Evolutionary conservation across 2,797 vertebrate species (phyloP).

Genomic region (Danio aesculapii): DNA sequence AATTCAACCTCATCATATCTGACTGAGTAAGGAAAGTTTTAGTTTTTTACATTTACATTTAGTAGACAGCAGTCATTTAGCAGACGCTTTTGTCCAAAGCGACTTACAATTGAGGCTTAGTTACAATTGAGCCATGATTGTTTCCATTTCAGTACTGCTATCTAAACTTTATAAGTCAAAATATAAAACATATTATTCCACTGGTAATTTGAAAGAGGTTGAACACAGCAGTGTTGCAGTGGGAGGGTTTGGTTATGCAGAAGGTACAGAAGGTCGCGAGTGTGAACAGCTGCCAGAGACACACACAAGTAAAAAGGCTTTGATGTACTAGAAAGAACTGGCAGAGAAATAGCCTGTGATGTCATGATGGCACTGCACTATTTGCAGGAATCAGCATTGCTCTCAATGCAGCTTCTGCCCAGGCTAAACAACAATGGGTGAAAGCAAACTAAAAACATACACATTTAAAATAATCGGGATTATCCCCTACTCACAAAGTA

Average conservation of each 20-base stretch:
- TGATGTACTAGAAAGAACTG: slow-evolving; percentile 35
- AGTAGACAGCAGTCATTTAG: no score
- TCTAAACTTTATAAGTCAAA: no score
- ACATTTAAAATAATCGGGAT: slow-evolving; percentile 20
- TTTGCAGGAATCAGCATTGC: slow-evolving; percentile 2
- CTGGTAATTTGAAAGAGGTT: background rate
- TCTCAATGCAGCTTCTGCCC: background rate
- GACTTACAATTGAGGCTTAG: no score
- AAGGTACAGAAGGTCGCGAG: slow-evolving; percentile 34
- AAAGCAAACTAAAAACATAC: background rate
- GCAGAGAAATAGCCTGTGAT: slow-evolving; percentile 11
- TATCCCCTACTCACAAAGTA: slow-evolving; percentile 4
- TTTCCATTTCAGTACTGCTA: background rate
- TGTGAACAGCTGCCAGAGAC: slow-evolving; percentile 37
- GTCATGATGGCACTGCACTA: background rate
- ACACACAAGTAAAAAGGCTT: slow-evolving; percentile 25
- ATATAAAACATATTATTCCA: background rate
- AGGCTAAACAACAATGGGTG: background rate
- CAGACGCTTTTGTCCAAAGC: no score
- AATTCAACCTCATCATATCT: background rate
- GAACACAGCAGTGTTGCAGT: slow-evolving; percentile 13
- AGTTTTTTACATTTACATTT: background rate
- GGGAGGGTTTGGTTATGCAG: slow-evolving; percentile 13
- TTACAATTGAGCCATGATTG: background rate
- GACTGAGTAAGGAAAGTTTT: no score